Base-by-base conservation (phyloP, 1,140 invertebrate genomes). In the Drosophila orena region DNA sequence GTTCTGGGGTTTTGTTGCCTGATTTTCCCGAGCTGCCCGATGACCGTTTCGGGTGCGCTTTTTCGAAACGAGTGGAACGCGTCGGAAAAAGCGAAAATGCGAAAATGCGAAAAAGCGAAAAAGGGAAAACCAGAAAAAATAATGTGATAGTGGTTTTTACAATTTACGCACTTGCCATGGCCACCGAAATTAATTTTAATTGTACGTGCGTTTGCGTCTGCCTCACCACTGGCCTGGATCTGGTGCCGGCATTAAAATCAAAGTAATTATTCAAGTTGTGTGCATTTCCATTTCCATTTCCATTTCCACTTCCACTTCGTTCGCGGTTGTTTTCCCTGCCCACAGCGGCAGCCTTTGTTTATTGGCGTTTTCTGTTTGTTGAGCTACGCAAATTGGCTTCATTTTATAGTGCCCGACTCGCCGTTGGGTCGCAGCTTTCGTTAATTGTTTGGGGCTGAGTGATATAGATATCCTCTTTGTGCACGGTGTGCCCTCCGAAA, bases 101-200 rank as follows among this genome's bases (percentile, higher is more conserved):
- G 20, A 35, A 68, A 68, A 65, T n/a, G 17, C 17, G 17, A 17
- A 17, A 17, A 0, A 17, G 17, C 17, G 17, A 17, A 17, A 17
- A 17, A 17, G 17, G 59, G 20, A 35, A 68, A 68, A 65, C 59
- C 64, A 77, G 52, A 61, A 58, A 86, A 86, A 81, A 86, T 88
- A 86, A 86, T 86, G 83, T 88, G 81, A 81, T 86, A 86, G 81
- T 86, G 81, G 81, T 86, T 86, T 86, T 88, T 70, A 81, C 81
- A 86, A 86, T 86, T 86, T 86, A 86, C 81, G 70, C 81, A 88
- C 81, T 88, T 74, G 81, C 69, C 83, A 66, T 62, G 74, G 60
- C 68, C 77, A 81, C 70, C 58, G 83, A 88, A 86, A 88, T 86
- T 86, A 86, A 86, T 83, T 86, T 88, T 86, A 86, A 86, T 83